A percentile compares a stretch with the other conserved stretches of the same genome.
These are phyloP conservation scores for Seriola aureovittata DNA, from an alignment of 2,113 vertebrate species.

Conservation along the genomic window DNA sequence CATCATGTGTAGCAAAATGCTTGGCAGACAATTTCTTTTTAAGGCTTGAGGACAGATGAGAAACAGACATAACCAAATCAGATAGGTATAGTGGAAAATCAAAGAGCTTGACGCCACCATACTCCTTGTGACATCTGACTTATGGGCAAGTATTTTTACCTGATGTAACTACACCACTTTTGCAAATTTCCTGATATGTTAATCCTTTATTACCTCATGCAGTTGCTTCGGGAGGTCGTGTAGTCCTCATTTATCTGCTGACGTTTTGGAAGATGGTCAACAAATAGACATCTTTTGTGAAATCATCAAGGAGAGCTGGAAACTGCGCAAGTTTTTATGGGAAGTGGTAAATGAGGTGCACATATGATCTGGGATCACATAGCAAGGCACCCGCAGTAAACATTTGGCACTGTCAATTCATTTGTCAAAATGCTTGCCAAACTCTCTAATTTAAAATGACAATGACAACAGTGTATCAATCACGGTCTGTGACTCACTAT, in stretches of 20 bases:
- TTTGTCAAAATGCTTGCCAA: constrained; percentile 24
- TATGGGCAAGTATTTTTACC: not conserved
- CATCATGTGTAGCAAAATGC: constrained; percentile 19
- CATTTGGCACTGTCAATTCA: constrained; percentile 24
- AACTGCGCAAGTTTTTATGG: not conserved
- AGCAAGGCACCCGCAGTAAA: not conserved
- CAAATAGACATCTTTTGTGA: not conserved
- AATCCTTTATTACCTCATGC: not conserved
- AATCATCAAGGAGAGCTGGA: not conserved
- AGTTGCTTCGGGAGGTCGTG: not conserved
- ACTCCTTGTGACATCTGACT: not conserved
- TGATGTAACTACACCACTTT: not conserved
- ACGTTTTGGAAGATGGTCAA: not conserved
- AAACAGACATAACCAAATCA: constrained; percentile 33
- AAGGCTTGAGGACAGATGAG: constrained; percentile 36
- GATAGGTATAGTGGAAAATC: not conserved
- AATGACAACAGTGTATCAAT: constrained; percentile 3
- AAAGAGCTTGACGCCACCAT: not conserved
- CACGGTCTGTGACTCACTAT: constrained; percentile 13
- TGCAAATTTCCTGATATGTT: not conserved
- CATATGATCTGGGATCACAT: constrained; percentile 6
- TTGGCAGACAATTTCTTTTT: constrained; percentile 18
- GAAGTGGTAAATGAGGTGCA: not conserved
- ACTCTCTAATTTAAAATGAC: constrained; percentile 12
- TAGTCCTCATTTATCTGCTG: not conserved